phyloP scores from a whole-genome alignment of 2,797 vertebrate species.

The Oreochromis mossambicus region DNA sequence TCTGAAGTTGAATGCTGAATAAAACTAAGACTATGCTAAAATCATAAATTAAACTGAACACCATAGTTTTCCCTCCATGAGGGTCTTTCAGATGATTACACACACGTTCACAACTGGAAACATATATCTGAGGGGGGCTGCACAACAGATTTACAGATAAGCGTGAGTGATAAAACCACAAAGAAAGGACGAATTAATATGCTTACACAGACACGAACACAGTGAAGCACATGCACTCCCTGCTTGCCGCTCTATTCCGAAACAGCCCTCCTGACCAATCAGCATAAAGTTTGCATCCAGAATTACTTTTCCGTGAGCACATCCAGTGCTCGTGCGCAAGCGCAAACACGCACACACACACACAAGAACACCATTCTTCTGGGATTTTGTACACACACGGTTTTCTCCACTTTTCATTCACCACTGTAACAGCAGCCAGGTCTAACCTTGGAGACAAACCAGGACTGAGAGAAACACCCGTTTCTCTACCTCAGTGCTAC shows the following conservation, averaged over 20 bases:
- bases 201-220: not conserved
- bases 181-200: constrained; percentile 7
- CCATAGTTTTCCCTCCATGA: not conserved
- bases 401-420: constrained; percentile 41
- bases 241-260: not conserved
- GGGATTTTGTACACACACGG: not conserved
- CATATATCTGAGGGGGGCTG: not conserved
- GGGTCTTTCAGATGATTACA: not conserved
- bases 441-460: constrained; percentile 13
- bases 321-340: not conserved
- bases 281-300: not conserved
- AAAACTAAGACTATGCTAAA: constrained; percentile 26
- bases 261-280: constrained; percentile 13
- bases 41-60: constrained; percentile 27
- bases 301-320: not conserved
- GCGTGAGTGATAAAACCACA: constrained; percentile 13
- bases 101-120: not conserved
- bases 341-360: not conserved
- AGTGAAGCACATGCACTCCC: not conserved
- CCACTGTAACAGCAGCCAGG: constrained; percentile 18
- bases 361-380: not conserved
- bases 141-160: constrained; percentile 8
- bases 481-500: constrained; percentile 9
- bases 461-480: not conserved
- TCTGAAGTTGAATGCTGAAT: constrained; percentile 18